Evolutionary conservation across 2,888 invertebrate species (phyloP), one percentile per base, ranked within the genome.

Genomic region (Leucozona laternaria): DNA sequence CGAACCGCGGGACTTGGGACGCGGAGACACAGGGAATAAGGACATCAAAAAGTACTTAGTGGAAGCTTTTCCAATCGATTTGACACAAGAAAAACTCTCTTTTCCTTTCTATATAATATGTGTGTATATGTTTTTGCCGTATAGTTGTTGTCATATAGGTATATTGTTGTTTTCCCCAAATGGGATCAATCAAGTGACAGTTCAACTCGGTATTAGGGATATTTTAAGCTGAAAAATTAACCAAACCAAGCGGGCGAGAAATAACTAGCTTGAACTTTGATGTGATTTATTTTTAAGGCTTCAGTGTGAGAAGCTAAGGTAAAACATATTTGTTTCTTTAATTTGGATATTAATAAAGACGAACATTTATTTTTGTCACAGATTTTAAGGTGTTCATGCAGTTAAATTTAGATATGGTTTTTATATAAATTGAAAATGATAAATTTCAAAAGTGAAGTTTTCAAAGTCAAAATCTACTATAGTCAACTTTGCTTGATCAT

Each of bases 41-140:
- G 86, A 82, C 86, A 82, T 79, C 82, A 73, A 78, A 86, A 86
- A 79, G 73, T 82, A 86, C 86, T 86, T 82, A 86, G 75, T 79
- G 55, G 45, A 20, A 71, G 70, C 55, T 70, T 70, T 79, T 71
- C 79, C 70, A 82, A 86, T 86, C 86, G 75, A 86, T 82, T 62
- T 70, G 58, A 75, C 62, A 31, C 50, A 64, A 25, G 62, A 53
- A 50, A 34, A 40, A 53, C 37, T 53, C 68, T 45, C 7, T 7
- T 31, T 31, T 2, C 31, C 37, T 62, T 11, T 53, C n/a, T 25
- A 31, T 15, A 13, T 60, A 3, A 7, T 22, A 28, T 58, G 8
- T 34, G 5, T 43, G 25, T 34, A 2, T 43, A 43, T 25, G 22
- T n/a, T 17, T 22, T 6, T 15, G 17, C 10, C 7, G 20, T 37